Base-by-base conservation (phyloP, 1,140 invertebrate genomes). In the Cataglyphis hispanica region DNA sequence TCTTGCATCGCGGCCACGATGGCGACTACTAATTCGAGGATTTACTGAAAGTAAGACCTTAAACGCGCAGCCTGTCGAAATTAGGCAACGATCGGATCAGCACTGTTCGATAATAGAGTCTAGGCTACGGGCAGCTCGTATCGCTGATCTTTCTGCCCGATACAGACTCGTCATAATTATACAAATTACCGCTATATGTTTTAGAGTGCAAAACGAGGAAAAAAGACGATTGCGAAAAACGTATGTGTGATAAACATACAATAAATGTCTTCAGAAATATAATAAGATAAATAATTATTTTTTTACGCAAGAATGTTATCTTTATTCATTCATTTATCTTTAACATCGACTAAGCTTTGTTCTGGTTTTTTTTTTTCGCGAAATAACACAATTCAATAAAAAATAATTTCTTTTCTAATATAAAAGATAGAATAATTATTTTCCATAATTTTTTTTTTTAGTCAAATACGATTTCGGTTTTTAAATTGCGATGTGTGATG, bases 21-120 rank as follows among this genome's bases (percentile, higher is more conserved):
- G 89, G 76, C 75, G 91, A 92, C 93, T 94, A 93, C 93, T 95
- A 94, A 95, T 95, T 93, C 91, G 92, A 91, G 90, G 92, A 93
- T 94, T 92, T 93, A 92, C 91, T 87, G 91, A 93, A 92, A 92
- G 90, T 92, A 92, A 93, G 91, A 92, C 86, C 86, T 90, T 91
- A 91, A 92, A 91, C 91, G 89, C 77, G 84, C 74, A 81, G 64
- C 77, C 84, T 69, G 84, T 84, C 77, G 72, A 84, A 77, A 85
- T 86, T 90, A 63, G 86, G 78, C 64, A 85, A 87, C 74, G 69
- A 53, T 84, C 66, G 61, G 58, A 88, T 88, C 76, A 46, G 64
- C 74, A 43, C 25, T 58, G 46, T 64, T 31, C 43, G 19, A 27
- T 53, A 84, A 84, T 50, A 50, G 46, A 84, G 83, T 34, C 37